These are phyloP conservation scores for Fragum fragum DNA, from an alignment of 2,888 invertebrate species.

Conservation along the genomic window DNA sequence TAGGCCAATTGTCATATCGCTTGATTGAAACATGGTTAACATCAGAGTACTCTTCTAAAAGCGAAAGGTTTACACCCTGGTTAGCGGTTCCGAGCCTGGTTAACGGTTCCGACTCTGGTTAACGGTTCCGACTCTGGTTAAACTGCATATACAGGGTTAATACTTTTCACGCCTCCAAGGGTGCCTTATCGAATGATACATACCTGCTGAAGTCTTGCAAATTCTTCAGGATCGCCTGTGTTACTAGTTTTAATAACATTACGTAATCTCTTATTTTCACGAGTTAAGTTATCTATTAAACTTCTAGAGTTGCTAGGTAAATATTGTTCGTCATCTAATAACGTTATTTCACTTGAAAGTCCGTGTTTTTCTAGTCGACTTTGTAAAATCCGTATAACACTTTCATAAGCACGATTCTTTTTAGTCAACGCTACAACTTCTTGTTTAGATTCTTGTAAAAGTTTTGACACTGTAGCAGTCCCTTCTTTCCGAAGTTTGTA, in stretches of 20 bases:
- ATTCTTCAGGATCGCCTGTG: constrained; percentile 72
- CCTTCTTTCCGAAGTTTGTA: constrained; percentile 77
- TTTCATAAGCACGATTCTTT: constrained; percentile 72
- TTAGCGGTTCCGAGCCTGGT: too few species aligned
- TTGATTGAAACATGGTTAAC: too few species aligned
- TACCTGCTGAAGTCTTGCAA: constrained; percentile 70
- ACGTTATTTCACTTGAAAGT: constrained; percentile 68
- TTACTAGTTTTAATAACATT: constrained; percentile 62
- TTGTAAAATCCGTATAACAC: constrained; percentile 76
- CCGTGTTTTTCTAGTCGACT: constrained; percentile 75
- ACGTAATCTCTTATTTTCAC: constrained; percentile 78
- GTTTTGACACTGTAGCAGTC: constrained; percentile 77
- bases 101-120: too few species aligned
- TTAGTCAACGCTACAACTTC: constrained; percentile 72
- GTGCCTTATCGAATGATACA: too few species aligned
- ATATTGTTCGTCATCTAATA: constrained; percentile 79
- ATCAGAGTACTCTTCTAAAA: too few species aligned
- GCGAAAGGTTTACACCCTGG: too few species aligned
- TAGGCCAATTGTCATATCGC: too few species aligned
- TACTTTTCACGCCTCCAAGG: too few species aligned
- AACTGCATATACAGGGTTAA: too few species aligned
- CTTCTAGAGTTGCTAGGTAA: constrained; percentile 79
- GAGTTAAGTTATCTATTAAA: constrained; percentile 77
- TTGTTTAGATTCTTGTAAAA: constrained; percentile 77
- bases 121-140: too few species aligned